Evolutionary conservation across 2,113 vertebrate species (phyloP), one percentile per base, ranked within the genome.

Genomic region (Sorex fumeus): DNA sequence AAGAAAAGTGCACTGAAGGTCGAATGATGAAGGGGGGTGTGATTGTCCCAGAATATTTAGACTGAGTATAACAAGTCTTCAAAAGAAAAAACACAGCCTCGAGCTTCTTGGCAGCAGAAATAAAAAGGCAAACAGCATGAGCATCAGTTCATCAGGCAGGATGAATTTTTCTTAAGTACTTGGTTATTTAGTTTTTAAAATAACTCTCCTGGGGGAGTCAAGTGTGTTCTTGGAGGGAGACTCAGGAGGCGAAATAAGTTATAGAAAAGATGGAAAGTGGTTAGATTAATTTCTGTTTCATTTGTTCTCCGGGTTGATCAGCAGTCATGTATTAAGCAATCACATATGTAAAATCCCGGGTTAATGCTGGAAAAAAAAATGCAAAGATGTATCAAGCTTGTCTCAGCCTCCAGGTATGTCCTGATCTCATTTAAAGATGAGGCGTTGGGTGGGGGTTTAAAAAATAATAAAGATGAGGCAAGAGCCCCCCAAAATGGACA

Each of bases 111-210:
- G 90, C 50, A 67, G 81, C 64, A 82, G 77, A 82, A 77, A 91
- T 82, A 87, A 88, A 96, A 74, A 82, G 76, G 64, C 62, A 80
- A 93, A 84, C 74, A 85, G 87, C 87, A 32, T 28, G 82, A 78
- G 19, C 34, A 62, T 79, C 27, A n/a, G 87, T 91, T 94, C 70
- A 64, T 95, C 84, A 87, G 84, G 81, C 87, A 53, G 53, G 79
- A 92, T 75, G 75, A 43, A 81, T 93, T 95, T 93, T 93, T 87
- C 94, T 93, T 92, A 94, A 95, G 89, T 87, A 69, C 60, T 70
- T 87, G 69, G 84, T 91, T 95, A 93, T 90, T 96, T 95, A 84
- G 69, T 91, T 96, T 94, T 96, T 82, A 90, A 96, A 96, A 95
- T 95, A 93, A 95, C 74, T 43, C 93, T 94, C 90, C 70, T 25